Base-by-base conservation (phyloP, 2,113 vertebrate genomes). In the Promerops cafer region DNA sequence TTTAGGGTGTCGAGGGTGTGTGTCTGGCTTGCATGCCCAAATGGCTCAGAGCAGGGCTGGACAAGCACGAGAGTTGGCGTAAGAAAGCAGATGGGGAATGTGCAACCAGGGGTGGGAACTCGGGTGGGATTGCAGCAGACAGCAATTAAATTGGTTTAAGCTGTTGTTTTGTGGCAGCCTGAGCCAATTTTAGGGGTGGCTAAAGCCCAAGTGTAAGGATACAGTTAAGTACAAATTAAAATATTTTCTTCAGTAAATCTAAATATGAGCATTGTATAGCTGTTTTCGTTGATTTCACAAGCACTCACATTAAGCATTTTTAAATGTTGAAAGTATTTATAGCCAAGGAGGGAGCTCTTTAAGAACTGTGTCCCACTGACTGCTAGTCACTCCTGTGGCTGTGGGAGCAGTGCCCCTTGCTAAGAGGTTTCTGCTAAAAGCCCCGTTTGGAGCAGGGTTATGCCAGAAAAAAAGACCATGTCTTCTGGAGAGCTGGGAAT, bases 141-240 rank as follows among this genome's bases (percentile, higher is more conserved):
- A 86, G 54, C 90, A 92, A 78, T 90, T 95, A 81, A 88, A 92
- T 93, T 89, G 52, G 18, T 81, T 95, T 90, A 94, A 94, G 27
- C 59, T 97, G 88, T 90, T 92, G 61, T 83, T 97, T 77, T 70
- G 80, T 83, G 86, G 75, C 54, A 92, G 66, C n/a, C 66, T 45
- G 65, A 90, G 82, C 57, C 88, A 95, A 65, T 90, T 96, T 94
- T 92, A 86, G 82, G 53, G 42, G 63, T 6, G 4, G 78, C 54
- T 92, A 86, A 83, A 94, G 4, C 71, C 85, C 89, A 70, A 65
- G 44, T 59, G 59, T 70, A 70, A 90, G 54, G 65, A 90, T 81
- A 68, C 35, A 49, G 60, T 91, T 80, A 87, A 95, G 33, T 18
- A 69, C 47, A 82, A 85, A 83, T 63, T 40, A 88, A 89, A 85